phyloP scores from a whole-genome alignment of 2,113 vertebrate genomes.

The Tamias sibiricus region DNA sequence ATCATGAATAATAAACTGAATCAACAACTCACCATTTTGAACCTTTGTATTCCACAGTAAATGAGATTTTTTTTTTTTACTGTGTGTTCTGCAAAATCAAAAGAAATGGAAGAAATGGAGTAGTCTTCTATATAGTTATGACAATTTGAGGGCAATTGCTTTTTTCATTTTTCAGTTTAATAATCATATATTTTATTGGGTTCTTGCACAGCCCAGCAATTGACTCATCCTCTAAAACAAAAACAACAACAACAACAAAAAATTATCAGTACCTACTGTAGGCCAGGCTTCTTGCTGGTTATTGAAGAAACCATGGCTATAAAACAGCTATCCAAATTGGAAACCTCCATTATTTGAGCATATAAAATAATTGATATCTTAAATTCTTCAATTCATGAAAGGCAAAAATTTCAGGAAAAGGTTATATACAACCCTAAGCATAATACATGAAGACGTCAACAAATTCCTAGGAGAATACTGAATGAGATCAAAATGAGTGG shows the following conservation, averaged over 20 bases:
- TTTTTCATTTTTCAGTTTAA: not conserved
- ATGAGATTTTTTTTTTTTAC: not conserved
- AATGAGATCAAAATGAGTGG: not conserved
- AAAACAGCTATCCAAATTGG: constrained; percentile 21
- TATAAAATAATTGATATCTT: constrained; percentile 16
- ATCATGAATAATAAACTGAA: not conserved
- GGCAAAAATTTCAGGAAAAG: not conserved
- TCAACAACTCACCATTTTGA: not conserved
- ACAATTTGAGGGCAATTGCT: not conserved
- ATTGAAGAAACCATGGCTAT: not conserved
- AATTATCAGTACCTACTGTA: not conserved
- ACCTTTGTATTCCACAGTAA: not conserved
- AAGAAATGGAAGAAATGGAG: not conserved
- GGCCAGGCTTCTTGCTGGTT: not conserved
- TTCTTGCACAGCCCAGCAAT: not conserved
- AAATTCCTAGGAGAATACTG: not conserved
- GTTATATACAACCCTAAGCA: not conserved
- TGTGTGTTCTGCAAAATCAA: not conserved
- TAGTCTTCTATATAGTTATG: not conserved
- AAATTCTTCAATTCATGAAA: not conserved
- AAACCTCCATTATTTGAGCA: not conserved
- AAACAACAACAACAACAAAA: too few relatives aligned
- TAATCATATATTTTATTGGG: not conserved
- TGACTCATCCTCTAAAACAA: not conserved
- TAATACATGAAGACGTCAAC: not conserved